Evolutionary conservation across 2,888 invertebrate genomes (phyloP).

Genomic region (Nysson spinosus): DNA sequence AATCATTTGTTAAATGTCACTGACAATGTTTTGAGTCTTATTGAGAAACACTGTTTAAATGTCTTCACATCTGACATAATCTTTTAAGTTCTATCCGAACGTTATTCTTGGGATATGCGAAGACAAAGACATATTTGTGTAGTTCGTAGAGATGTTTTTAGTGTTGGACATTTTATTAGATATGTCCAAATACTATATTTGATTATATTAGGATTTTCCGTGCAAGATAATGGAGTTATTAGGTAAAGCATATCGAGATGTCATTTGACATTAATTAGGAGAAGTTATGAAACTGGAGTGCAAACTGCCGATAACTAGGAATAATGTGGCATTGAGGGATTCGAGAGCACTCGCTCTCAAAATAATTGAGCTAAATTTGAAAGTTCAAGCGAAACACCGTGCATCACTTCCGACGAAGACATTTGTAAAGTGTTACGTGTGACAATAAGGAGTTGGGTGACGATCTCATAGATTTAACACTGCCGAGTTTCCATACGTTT

Average conservation of each 20-base stretch:
- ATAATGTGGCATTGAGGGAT: not conserved
- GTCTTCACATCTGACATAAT: too few relatives aligned
- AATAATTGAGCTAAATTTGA: conserved; percentile 2
- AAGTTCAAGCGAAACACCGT: not conserved
- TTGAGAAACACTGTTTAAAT: conserved; percentile 9
- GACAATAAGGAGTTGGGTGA: not conserved
- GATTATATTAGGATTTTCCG: too few relatives aligned
- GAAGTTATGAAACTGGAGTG: too few relatives aligned
- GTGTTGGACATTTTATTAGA: too few relatives aligned
- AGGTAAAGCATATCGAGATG: too few relatives aligned
- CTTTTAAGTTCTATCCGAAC: too few relatives aligned
- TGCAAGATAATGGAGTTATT: too few relatives aligned
- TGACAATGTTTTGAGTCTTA: conserved; percentile 17
- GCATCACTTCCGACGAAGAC: conserved; percentile 8
- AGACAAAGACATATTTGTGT: too few relatives aligned
- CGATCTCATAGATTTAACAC: conserved; percentile 7
- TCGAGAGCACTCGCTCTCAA: not conserved
- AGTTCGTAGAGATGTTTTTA: too few relatives aligned
- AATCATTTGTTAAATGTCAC: conserved; percentile 43
- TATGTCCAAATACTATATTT: too few relatives aligned
- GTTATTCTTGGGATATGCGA: too few relatives aligned
- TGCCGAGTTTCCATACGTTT: conserved; percentile 1
- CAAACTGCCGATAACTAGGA: not conserved
- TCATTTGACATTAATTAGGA: too few relatives aligned
- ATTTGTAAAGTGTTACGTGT: conserved; percentile 4